phyloP scores from a whole-genome alignment of 64 coral and sea anemone species.

The Platygyra sinensis region DNA sequence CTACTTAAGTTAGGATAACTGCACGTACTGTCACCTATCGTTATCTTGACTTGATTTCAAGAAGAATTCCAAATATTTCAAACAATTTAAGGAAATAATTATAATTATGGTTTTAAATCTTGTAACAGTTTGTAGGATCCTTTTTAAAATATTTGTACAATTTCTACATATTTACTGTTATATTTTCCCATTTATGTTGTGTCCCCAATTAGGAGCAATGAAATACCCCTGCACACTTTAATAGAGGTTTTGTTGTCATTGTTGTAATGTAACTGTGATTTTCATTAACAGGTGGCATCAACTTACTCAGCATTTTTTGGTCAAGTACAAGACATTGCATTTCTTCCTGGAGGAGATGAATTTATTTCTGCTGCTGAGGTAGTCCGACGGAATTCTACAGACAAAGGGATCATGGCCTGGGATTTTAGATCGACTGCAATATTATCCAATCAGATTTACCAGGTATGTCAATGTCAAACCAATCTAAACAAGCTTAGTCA shows the following conservation, averaged over 20 bases:
- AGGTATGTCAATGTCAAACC: constrained; percentile 36
- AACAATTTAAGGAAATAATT: no score
- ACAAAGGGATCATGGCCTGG: constrained; percentile 99
- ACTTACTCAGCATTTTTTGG: constrained; percentile 89
- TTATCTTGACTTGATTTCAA: no score
- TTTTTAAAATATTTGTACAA: background rate
- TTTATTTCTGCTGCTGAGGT: constrained; percentile 98
- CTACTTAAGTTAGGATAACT: no score
- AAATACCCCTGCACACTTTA: no score
- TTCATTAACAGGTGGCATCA: constrained; percentile 60
- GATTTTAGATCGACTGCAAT: constrained; percentile 90
- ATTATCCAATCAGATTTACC: constrained; percentile 97
- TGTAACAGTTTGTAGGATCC: no score
- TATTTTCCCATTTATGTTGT: no score
- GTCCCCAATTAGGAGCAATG: no score
- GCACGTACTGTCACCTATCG: background rate
- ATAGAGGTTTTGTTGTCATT: no score
- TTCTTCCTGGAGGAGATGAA: constrained; percentile 83
- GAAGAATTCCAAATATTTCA: background rate
- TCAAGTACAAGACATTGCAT: constrained; percentile 85
- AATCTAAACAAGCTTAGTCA: background rate
- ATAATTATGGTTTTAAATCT: no score
- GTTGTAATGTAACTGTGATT: background rate
- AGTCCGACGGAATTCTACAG: constrained; percentile 88
- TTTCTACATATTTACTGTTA: background rate